These are phyloP conservation scores for Furcula furcula DNA, from an alignment of 2,888 invertebrate species.

Conservation along the genomic window DNA sequence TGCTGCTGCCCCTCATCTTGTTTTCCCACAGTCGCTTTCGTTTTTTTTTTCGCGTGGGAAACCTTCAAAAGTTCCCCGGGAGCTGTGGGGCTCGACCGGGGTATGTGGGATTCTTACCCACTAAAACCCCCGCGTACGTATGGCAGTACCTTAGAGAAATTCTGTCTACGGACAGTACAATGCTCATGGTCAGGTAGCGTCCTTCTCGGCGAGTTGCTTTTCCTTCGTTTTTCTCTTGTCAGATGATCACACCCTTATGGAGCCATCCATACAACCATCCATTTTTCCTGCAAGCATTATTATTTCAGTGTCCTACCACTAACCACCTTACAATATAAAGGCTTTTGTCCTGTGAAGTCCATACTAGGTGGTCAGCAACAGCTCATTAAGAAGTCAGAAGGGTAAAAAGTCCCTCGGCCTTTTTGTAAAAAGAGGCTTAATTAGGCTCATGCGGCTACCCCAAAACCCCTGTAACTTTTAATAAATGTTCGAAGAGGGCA, in stretches of 20 bases:
- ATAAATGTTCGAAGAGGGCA: constrained; percentile 76
- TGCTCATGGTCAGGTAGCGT: no score
- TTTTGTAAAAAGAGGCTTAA: constrained; percentile 80
- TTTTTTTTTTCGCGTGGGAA: no score
- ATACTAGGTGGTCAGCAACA: constrained; percentile 68
- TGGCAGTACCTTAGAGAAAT: no score
- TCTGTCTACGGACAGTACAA: neutral
- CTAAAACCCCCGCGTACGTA: no score
- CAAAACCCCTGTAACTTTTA: constrained; percentile 81
- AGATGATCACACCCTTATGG: neutral
- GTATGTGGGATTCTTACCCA: no score
- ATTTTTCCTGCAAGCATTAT: constrained; percentile 31
- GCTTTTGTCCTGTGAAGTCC: constrained; percentile 55
- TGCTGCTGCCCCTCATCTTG: no score
- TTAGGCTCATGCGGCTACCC: constrained; percentile 80
- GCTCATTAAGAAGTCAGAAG: constrained; percentile 79
- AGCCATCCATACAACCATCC: no score
- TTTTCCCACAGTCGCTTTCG: no score
- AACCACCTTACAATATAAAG: constrained; percentile 60
- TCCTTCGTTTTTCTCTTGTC: neutral
- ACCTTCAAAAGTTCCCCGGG: no score
- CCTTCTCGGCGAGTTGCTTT: no score
- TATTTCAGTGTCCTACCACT: constrained; percentile 40
- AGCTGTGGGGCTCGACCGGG: no score
- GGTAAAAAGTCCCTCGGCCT: constrained; percentile 72